A percentile compares a stretch with the other conserved stretches of the same genome.
Conservation (phyloP, 2,888 invertebrate genomes). For the Agrotis clavis region DNA sequence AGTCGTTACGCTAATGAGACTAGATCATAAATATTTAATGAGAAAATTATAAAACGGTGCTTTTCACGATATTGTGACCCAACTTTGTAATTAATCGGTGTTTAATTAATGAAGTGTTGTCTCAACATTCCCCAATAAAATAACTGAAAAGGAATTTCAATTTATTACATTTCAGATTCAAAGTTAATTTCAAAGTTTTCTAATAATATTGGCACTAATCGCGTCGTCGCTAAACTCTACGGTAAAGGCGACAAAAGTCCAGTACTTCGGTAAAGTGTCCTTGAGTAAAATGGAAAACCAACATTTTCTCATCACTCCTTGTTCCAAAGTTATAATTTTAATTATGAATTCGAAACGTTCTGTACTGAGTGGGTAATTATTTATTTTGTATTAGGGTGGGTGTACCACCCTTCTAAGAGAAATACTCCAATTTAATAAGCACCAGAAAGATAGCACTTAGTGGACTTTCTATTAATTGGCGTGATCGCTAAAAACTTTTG, state of each 20-base stretch:
- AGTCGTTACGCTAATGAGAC: constrained; percentile 36
- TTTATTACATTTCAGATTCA: constrained; percentile 42
- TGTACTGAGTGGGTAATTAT: constrained; percentile 72
- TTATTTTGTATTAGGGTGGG: constrained; percentile 68
- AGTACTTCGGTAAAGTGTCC: constrained; percentile 72
- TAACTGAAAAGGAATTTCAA: constrained; percentile 42
- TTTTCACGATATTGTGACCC: constrained; percentile 21
- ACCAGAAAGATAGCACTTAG: constrained; percentile 55
- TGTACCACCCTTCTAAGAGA: constrained; percentile 58
- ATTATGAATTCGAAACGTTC: constrained; percentile 80
- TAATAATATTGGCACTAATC: constrained; percentile 60
- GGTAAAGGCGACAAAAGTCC: constrained; percentile 68
- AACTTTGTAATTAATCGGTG: constrained; percentile 28
- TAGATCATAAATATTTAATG: constrained; percentile 38
- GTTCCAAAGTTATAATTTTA: constrained; percentile 83
- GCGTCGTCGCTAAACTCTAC: constrained; percentile 61
- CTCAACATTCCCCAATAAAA: constrained; percentile 23
- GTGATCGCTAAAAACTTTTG: constrained; percentile 58
- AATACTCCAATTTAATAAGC: constrained; percentile 64
- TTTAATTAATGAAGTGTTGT: constrained; percentile 37
- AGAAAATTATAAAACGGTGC: constrained; percentile 27
- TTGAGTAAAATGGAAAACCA: constrained; percentile 85
- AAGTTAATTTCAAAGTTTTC: constrained; percentile 50
- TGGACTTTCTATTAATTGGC: constrained; percentile 66
- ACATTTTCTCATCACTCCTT: constrained; percentile 81